Evolutionary conservation across 2,888 invertebrate genomes (phyloP).

Genomic region (Callimorpha dominula): DNA sequence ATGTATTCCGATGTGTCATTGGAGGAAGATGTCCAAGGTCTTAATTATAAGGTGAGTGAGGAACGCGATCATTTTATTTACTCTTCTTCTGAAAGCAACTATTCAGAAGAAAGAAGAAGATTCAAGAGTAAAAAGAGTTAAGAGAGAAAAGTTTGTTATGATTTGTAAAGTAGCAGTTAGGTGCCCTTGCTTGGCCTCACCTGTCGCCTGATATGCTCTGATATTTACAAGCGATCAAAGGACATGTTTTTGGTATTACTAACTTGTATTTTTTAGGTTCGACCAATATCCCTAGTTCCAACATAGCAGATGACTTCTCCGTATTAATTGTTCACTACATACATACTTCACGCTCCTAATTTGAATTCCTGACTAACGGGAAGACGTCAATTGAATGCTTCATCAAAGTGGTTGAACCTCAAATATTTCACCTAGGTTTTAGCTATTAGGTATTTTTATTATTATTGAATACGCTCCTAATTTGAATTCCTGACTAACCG

Average conservation of each 20-base stretch:
- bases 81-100: not conserved
- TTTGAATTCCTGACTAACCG: not conserved
- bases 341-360: not conserved
- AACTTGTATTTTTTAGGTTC: not conserved
- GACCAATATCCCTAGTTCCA: too few species aligned
- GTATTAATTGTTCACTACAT: conserved; percentile 2
- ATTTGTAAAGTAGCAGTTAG: not conserved
- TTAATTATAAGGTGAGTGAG: conserved; percentile 94
- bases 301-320: not conserved
- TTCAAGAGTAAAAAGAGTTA: not conserved
- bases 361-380: not conserved
- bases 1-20: conserved; percentile 97
- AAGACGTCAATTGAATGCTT: not conserved
- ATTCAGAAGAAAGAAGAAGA: not conserved
- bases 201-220: not conserved
- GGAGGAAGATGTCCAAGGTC: conserved; percentile 97
- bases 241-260: not conserved
- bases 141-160: not conserved
- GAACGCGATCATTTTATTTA: not conserved
- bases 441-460: too few species aligned
- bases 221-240: not conserved
- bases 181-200: not conserved
- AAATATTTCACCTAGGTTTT: not conserved
- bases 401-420: not conserved
- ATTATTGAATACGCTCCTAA: not conserved